Evolutionary conservation across 2,113 vertebrate species (phyloP), one percentile per base, ranked within the genome.

Genomic region (Xenopus borealis): DNA sequence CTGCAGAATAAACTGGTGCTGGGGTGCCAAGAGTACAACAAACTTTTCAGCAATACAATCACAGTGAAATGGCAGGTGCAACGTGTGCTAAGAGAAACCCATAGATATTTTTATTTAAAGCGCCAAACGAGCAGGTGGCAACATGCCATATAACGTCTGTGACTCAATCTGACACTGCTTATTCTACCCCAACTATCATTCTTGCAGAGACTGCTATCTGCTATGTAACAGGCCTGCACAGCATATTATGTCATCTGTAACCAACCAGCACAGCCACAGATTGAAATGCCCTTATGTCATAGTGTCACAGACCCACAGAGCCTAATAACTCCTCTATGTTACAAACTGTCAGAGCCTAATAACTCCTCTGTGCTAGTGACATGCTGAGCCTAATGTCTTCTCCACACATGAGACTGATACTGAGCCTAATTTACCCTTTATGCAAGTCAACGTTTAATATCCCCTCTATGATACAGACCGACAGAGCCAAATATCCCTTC

Each of bases 361-460:
- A 61, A 27, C 58, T 61, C 58, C 58, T 61, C 58, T 27, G 20
- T 61, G 58, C 58, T 23, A 61, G 58, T 20, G 12, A 20, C 58
- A 20, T 61, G 58, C 58, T 23, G 58, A 23, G 58, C 6, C 7
- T 61, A 16, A 55, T 55, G 53, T 55, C 17, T 55, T 16, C 53
- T 55, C 53, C 16, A 13, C 18, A 17, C 16, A 8, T 17, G 14
- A 55, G 53, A n/a, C 53, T 7, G 17, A 55, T n/a, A 18, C 53
- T 55, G 53, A 55, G 17, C 53, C 53, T 55, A 55, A 55, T 55
- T 55, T 55, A 7, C 14, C 53, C 14, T 55, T 55, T 55, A 55
- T 55, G 53, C 53, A 55, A 55, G 53, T 55, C 53, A 55, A 55
- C 2, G 53, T 17, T n/a, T 55, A 55, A 55, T 55, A 55, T 55